These are phyloP conservation scores for Buphagus erythrorhynchus DNA, from an alignment of 2,797 vertebrate species.

Conservation along the genomic window DNA sequence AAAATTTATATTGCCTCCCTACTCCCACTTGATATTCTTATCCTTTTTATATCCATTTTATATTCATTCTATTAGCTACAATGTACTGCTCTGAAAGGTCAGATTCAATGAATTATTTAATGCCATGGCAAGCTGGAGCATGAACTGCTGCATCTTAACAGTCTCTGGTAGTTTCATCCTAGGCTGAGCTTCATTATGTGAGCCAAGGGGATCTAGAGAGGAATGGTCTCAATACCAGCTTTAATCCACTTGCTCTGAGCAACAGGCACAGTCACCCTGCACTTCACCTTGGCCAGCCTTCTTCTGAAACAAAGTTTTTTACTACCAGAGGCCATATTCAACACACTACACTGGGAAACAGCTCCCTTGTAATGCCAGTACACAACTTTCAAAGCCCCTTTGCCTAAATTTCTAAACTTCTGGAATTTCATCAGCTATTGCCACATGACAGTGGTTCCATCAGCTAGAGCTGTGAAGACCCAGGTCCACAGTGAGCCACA, in stretches of 20 bases:
- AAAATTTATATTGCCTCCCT: constrained; percentile 1
- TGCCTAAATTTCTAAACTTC: background rate
- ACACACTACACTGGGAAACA: background rate
- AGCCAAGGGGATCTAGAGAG: background rate
- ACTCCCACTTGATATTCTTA: background rate
- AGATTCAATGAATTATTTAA: constrained; percentile 44
- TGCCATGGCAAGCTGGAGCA: background rate
- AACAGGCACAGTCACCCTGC: background rate
- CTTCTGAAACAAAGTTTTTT: background rate
- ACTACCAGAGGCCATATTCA: background rate
- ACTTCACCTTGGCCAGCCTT: background rate
- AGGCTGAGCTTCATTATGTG: background rate
- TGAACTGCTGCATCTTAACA: background rate
- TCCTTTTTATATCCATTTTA: constrained; percentile 12
- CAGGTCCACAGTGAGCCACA: background rate
- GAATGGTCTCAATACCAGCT: rapidly evolving
- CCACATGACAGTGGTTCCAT: background rate
- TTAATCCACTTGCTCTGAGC: background rate
- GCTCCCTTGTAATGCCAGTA: background rate
- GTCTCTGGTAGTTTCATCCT: background rate
- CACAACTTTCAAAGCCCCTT: background rate
- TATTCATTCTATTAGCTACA: constrained; percentile 4
- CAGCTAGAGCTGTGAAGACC: background rate
- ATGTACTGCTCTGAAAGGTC: constrained; percentile 24
- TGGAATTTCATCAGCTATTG: background rate